Evolutionary conservation across 2,888 invertebrate species (phyloP).

Genomic region (Aricia artaxerxes): DNA sequence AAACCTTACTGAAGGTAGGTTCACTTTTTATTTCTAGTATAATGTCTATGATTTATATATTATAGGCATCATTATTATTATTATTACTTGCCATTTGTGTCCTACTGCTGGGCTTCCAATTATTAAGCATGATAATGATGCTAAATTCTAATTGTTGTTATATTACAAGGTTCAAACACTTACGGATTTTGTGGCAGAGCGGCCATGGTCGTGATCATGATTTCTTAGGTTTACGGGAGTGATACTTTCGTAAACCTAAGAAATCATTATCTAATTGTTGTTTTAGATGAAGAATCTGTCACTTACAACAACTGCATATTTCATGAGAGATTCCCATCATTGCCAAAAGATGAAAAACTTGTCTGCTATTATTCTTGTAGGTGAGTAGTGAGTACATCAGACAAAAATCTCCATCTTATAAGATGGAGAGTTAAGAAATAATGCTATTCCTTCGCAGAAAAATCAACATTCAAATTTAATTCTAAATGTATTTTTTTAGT

Average conservation of each 20-base stretch:
- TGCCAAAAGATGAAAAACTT: constrained; percentile 96
- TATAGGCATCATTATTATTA: no score
- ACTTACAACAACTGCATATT: constrained; percentile 91
- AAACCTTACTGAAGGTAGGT: constrained; percentile 76
- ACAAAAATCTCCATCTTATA: background rate
- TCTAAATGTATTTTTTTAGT: constrained; percentile 73
- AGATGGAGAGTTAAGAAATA: background rate
- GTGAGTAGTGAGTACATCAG: constrained; percentile 72
- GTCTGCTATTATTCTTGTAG: constrained; percentile 97
- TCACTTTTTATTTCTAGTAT: background rate
- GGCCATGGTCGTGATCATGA: no score
- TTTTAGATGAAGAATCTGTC: constrained; percentile 90
- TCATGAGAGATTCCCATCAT: constrained; percentile 88
- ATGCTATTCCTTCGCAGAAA: background rate
- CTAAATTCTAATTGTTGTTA: constrained; percentile 40
- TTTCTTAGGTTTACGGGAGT: no score
- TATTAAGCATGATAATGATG: background rate
- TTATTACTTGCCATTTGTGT: no score
- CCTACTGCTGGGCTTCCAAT: no score
- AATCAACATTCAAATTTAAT: background rate
- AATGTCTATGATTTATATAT: background rate
- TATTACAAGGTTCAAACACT: no score
- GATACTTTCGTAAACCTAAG: no score
- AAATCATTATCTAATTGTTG: background rate
- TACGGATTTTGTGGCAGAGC: no score